Evolutionary conservation across 2,797 vertebrate genomes (phyloP).

Genomic region (Gadopsis marmoratus): DNA sequence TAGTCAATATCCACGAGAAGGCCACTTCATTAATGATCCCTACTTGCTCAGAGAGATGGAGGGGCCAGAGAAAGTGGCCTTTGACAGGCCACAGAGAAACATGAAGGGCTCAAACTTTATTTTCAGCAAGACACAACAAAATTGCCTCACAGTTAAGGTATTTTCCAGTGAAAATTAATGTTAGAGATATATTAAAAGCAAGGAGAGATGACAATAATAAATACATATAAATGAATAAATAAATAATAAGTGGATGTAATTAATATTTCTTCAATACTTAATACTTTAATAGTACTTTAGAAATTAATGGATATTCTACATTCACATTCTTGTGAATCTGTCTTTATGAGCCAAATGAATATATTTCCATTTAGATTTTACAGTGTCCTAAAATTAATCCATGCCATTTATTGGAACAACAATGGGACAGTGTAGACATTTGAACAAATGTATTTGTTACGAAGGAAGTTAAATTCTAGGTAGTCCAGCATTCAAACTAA

Average conservation of each 20-base stretch:
- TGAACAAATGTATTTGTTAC: not conserved
- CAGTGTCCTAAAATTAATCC: not conserved
- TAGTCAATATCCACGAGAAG: conserved; percentile 99
- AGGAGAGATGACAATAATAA: not conserved
- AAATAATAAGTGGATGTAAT: not conserved
- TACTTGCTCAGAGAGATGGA: conserved; percentile 92
- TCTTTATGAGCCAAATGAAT: not conserved
- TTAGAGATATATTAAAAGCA: not conserved
- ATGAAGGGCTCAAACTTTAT: conserved; percentile 47
- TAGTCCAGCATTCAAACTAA: not conserved
- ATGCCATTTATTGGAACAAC: not conserved
- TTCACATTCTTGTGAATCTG: not conserved
- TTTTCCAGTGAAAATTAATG: conserved; percentile 23
- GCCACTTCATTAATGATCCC: conserved; percentile 99
- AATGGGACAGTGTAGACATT: not conserved
- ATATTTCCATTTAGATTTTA: not conserved
- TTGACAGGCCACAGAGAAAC: conserved; percentile 80
- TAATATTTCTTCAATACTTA: not conserved
- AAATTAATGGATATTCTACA: conserved; percentile 1
- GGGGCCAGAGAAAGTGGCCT: conserved; percentile 92
- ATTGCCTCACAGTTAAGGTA: conserved; percentile 33
- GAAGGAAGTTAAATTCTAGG: not conserved
- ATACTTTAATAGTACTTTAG: not conserved
- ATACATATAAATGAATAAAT: too few relatives aligned
- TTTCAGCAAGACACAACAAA: conserved; percentile 49